phyloP scores from a whole-genome alignment of 1,140 invertebrate species.

The Caligus rogercresseyi region DNA sequence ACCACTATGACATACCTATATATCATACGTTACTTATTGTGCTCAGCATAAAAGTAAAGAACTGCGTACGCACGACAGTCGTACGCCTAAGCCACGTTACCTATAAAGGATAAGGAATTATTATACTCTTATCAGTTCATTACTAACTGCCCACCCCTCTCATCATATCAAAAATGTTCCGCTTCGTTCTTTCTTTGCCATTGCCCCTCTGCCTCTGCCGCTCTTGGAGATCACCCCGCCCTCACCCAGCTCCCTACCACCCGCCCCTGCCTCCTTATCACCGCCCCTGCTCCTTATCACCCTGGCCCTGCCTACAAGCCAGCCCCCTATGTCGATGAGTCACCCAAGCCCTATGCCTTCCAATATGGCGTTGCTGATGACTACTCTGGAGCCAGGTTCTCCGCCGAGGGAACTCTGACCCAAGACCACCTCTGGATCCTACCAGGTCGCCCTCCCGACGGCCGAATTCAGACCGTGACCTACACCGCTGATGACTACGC shows the following conservation, averaged over 20 bases:
- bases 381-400: conserved; percentile 21
- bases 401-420: conserved; percentile 19
- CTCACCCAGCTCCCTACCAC: not conserved
- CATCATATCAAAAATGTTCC: conserved; percentile 1
- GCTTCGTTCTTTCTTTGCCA: not conserved
- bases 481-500: conserved; percentile 20
- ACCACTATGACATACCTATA: no score
- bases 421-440: conserved; percentile 21
- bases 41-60: no score
- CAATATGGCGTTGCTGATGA: conserved; percentile 22
- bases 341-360: not conserved
- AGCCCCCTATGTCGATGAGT: conserved; percentile 1
- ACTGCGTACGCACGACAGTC: no score
- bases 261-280: no score
- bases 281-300: not conserved
- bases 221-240: not conserved
- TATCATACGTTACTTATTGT: no score
- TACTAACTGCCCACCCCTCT: not conserved
- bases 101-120: not conserved
- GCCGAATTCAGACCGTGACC: conserved; percentile 20
- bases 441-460: conserved; percentile 22
- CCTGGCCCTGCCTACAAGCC: conserved; percentile 1
- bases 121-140: not conserved
- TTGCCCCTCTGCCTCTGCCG: not conserved
- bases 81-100: not conserved